Percentiles rank a stretch among this genome's conserved stretches.
Conservation (phyloP, 2,113 vertebrate genomes). For the Chlorodrepanis virens region DNA sequence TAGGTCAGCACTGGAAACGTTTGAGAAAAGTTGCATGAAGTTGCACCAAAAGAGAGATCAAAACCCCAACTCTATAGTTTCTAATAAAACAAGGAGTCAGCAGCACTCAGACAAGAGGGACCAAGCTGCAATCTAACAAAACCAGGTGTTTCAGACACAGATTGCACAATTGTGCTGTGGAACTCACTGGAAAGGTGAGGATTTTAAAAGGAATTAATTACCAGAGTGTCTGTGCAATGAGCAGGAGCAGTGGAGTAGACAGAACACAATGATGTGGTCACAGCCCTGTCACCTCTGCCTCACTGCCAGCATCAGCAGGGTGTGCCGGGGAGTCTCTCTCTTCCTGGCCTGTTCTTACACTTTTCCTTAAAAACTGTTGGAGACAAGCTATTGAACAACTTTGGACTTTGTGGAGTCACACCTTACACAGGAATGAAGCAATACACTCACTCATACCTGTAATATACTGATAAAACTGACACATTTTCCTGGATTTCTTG, state of each 20-base stretch:
- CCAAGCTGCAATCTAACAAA: neutral
- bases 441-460: too few species aligned
- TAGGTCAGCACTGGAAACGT: fast-evolving
- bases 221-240: neutral
- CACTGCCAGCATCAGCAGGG: neutral
- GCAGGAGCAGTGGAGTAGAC: neutral
- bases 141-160: neutral
- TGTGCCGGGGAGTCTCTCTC: neutral
- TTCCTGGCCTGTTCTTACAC: neutral
- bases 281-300: neutral
- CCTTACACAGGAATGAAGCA: neutral
- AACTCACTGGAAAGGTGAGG: neutral
- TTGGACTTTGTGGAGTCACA: neutral
- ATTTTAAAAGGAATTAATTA: neutral
- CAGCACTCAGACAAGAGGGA: neutral
- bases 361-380: neutral
- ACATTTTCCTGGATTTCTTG: neutral
- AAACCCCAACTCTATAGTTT: fast-evolving
- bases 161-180: neutral
- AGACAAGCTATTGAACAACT: neutral
- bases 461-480: neutral
- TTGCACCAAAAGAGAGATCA: neutral
- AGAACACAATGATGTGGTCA: fast-evolving
- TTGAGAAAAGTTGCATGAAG: neutral
- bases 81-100: neutral